Percentiles rank a stretch among this genome's conserved stretches.
phyloP scores from a whole-genome alignment of 2,113 vertebrate species.

The Ginglymostoma cirratum region DNA sequence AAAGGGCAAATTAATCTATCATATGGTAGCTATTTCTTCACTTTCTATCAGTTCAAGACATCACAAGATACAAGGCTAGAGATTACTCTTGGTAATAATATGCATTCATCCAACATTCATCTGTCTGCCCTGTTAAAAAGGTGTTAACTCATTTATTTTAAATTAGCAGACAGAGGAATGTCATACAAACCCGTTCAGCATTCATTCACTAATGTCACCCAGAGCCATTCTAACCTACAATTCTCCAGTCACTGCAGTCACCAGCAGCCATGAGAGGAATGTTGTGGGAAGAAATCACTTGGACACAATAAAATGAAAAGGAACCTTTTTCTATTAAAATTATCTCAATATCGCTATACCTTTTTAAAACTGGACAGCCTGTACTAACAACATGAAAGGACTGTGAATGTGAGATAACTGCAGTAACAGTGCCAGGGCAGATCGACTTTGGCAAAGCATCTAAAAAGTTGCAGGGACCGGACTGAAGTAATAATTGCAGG shows the following conservation, averaged over 20 bases:
- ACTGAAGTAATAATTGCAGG: neutral
- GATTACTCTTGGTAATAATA: slow-evolving; percentile 29
- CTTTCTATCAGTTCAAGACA: neutral
- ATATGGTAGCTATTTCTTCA: neutral
- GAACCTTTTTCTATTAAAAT: slow-evolving; percentile 25
- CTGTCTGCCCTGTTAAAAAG: slow-evolving; percentile 34
- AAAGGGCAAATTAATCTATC: slow-evolving; percentile 29
- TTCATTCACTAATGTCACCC: slow-evolving; percentile 31
- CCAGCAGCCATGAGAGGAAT: slow-evolving; percentile 18
- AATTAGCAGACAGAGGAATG: slow-evolving; percentile 31
- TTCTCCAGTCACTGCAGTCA: slow-evolving; percentile 28
- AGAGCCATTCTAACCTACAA: slow-evolving; percentile 33
- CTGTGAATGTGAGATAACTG: neutral
- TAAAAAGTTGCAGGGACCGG: neutral
- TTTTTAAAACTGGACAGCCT: neutral
- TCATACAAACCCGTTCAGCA: slow-evolving; percentile 24
- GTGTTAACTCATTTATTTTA: slow-evolving; percentile 36
- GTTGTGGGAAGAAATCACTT: slow-evolving; percentile 33
- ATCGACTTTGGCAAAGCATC: neutral
- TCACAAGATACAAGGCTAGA: slow-evolving; percentile 21
- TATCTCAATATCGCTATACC: neutral
- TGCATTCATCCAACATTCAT: slow-evolving; percentile 27
- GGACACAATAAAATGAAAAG: slow-evolving; percentile 10
- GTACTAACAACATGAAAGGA: neutral
- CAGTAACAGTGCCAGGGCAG: neutral